These are phyloP conservation scores for Clarias laeviceps DNA, from an alignment of 2,797 vertebrate species.

Conservation along the genomic window DNA sequence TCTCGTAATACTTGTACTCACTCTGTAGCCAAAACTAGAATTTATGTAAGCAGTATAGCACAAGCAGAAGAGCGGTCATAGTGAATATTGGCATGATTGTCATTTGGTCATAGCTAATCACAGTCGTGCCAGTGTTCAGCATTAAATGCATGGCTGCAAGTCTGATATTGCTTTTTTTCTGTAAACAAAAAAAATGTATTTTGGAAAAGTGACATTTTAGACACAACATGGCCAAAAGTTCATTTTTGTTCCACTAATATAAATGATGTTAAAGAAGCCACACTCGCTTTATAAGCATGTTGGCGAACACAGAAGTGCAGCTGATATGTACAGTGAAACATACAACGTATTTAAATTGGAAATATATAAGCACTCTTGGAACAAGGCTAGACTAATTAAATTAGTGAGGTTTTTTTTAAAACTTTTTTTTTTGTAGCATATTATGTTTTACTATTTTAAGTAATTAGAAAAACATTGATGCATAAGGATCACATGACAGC, in stretches of 20 bases:
- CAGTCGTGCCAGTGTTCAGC: not conserved
- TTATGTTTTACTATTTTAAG: not conserved
- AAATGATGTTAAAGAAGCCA: not conserved
- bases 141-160: not conserved
- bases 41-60: not conserved
- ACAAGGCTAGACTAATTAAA: not conserved
- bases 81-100: not conserved
- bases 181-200: not conserved
- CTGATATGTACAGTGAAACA: too few relatives aligned
- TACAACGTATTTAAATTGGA: too few relatives aligned
- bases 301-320: too few relatives aligned
- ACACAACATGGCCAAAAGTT: not conserved
- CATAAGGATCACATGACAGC: not conserved
- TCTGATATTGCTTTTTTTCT: not conserved
- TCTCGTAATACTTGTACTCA: constrained; percentile 20
- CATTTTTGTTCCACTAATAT: not conserved
- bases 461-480: not conserved
- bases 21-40: not conserved
- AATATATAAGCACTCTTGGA: not conserved
- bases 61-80: not conserved
- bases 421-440: not conserved
- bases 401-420: not conserved
- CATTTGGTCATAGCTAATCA: not conserved
- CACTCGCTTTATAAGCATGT: not conserved
- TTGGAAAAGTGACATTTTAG: not conserved